phyloP scores from a whole-genome alignment of 2,797 vertebrate species.

The Rhynchotus rufescens region DNA sequence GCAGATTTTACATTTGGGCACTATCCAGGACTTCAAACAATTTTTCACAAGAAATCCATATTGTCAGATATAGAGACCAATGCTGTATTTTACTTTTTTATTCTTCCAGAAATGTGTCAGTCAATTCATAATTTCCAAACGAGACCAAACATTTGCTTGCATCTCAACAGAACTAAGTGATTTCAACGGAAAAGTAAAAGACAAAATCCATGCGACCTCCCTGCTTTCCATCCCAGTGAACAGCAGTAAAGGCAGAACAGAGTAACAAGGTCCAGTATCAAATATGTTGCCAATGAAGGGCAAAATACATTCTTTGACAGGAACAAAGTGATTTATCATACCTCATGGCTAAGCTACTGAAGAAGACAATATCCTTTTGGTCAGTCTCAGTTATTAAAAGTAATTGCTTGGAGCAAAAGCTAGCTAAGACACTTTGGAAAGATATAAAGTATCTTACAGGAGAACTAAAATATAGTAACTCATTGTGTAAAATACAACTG shows the following conservation, averaged over 20 bases:
- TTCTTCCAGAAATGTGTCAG: constrained; percentile 55
- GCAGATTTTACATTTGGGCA: constrained; percentile 38
- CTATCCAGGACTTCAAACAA: constrained; percentile 47
- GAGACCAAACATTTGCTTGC: constrained; percentile 58
- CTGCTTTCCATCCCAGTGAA: not conserved
- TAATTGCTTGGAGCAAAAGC: constrained; percentile 65
- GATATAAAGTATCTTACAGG: constrained; percentile 34
- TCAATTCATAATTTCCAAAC: constrained; percentile 74
- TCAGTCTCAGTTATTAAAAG: constrained; percentile 72
- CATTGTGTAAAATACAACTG: constrained; percentile 17
- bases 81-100: not conserved
- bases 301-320: constrained; percentile 75
- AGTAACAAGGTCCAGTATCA: constrained; percentile 51
- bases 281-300: constrained; percentile 59
- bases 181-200: constrained; percentile 46
- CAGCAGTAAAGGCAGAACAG: not conserved
- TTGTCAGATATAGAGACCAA: constrained; percentile 34
- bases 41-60: constrained; percentile 40
- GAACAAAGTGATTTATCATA: constrained; percentile 70
- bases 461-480: not conserved
- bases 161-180: constrained; percentile 11
- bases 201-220: constrained; percentile 28
- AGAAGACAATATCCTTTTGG: constrained; percentile 67
- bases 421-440: constrained; percentile 45
- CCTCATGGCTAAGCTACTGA: constrained; percentile 66